Evolutionary conservation across 2,797 vertebrate species (phyloP).

Genomic region (Loris lydekkerianus): DNA sequence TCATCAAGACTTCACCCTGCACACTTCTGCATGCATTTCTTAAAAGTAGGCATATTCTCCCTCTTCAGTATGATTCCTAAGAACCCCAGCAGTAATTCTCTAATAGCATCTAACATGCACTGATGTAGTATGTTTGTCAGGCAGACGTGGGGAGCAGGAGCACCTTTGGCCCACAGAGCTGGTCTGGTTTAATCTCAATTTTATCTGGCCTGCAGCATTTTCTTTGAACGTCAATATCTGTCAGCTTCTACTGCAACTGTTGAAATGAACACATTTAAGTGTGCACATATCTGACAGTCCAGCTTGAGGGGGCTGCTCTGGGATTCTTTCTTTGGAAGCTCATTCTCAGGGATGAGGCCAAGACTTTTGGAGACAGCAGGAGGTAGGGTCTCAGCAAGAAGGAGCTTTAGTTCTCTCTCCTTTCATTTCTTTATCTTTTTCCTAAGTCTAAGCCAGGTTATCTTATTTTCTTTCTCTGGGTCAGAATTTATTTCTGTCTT

Average conservation of each 20-base stretch:
- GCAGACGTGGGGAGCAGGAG: background rate
- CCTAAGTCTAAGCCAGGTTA: background rate
- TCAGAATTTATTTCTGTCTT: background rate
- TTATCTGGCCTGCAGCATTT: slow-evolving; percentile 46
- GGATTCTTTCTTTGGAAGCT: background rate
- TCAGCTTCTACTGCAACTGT: background rate
- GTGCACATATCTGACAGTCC: background rate
- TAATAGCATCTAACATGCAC: background rate
- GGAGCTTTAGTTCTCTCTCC: background rate
- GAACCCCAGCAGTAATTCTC: background rate
- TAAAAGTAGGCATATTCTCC: background rate
- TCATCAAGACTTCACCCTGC: background rate
- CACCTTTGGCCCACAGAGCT: background rate
- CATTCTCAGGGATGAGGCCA: background rate
- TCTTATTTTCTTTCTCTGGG: background rate
- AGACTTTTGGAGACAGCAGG: background rate
- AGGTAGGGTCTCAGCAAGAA: background rate
- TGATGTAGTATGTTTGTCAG: background rate
- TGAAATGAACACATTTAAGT: slow-evolving; percentile 49
- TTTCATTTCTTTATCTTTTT: slow-evolving; percentile 16
- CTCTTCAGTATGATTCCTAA: background rate
- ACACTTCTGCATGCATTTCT: background rate
- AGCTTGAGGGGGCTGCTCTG: background rate
- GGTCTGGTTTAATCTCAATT: slow-evolving; percentile 60
- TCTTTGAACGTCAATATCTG: slow-evolving; percentile 55